Conservation (phyloP, 2,797 vertebrate species). For the Coregonus suidteri region DNA sequence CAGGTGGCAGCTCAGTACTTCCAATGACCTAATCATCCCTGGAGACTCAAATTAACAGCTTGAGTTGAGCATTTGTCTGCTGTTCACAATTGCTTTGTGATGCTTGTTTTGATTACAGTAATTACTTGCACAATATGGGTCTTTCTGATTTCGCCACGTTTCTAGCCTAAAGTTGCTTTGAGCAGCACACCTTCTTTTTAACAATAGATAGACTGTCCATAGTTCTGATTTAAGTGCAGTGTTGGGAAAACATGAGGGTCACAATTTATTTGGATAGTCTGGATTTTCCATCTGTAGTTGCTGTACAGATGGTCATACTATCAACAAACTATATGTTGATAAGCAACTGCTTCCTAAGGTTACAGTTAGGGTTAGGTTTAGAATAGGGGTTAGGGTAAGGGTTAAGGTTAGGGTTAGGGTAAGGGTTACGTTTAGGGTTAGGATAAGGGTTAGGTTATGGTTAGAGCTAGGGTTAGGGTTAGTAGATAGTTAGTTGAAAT, state of each 20-base stretch:
- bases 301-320: no score
- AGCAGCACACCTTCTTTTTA: background rate
- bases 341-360: no score
- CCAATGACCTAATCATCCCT: background rate
- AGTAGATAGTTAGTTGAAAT: no score
- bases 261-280: no score
- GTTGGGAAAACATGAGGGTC: background rate
- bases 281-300: no score
- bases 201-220: background rate
- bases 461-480: no score
- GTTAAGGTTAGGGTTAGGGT: no score
- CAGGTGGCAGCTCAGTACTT: background rate
- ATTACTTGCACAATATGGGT: background rate
- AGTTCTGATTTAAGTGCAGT: background rate
- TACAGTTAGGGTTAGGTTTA: no score
- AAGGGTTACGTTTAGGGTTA: no score
- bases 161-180: background rate
- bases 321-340: no score
- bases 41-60: background rate
- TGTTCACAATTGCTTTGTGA: background rate
- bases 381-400: no score
- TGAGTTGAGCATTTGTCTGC: background rate
- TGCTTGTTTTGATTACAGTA: slow-evolving; percentile 1
- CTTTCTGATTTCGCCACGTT: background rate
- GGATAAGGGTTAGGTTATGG: no score